Conservation (phyloP, 2,113 vertebrate genomes). For the Zootoca vivipara region DNA sequence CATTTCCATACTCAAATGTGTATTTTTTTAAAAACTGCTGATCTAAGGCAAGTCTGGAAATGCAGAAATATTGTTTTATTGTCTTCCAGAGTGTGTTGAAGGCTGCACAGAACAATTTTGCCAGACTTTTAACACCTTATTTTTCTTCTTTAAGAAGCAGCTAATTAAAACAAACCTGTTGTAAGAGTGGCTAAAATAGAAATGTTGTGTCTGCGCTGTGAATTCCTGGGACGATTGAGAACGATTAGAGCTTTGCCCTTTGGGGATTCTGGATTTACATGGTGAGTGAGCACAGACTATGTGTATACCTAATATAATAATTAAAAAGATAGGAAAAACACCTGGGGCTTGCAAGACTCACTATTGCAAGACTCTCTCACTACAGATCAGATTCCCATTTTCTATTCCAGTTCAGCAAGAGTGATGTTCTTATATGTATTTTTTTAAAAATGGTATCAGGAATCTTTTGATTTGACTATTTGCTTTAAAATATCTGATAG, state of each 20-base stretch:
- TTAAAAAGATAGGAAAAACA: background rate
- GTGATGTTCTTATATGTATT: too few relatives aligned
- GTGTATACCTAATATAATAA: background rate
- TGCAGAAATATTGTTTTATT: conserved; percentile 35
- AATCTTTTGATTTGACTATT: background rate
- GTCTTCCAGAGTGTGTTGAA: conserved; percentile 25
- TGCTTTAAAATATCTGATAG: background rate
- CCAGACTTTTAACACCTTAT: conserved; percentile 19
- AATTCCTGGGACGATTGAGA: conserved; percentile 15
- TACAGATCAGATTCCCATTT: background rate
- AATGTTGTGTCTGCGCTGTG: background rate
- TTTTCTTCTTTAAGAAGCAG: background rate
- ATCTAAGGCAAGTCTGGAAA: conserved; percentile 34
- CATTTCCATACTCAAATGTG: conserved; percentile 45
- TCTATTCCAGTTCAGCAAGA: background rate
- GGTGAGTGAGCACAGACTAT: background rate
- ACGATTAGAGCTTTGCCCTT: background rate
- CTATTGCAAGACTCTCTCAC: background rate
- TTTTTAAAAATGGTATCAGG: background rate
- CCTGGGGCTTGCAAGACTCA: background rate
- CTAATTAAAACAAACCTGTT: conserved; percentile 15
- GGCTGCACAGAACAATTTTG: conserved; percentile 35
- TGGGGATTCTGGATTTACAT: background rate
- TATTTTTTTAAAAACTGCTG: conserved; percentile 60
- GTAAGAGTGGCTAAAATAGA: conserved; percentile 9